A percentile compares a stretch with the other conserved stretches of the same genome.
Evolutionary conservation across 2,113 vertebrate genomes (phyloP).

Genomic region (Myrmecobius fasciatus): DNA sequence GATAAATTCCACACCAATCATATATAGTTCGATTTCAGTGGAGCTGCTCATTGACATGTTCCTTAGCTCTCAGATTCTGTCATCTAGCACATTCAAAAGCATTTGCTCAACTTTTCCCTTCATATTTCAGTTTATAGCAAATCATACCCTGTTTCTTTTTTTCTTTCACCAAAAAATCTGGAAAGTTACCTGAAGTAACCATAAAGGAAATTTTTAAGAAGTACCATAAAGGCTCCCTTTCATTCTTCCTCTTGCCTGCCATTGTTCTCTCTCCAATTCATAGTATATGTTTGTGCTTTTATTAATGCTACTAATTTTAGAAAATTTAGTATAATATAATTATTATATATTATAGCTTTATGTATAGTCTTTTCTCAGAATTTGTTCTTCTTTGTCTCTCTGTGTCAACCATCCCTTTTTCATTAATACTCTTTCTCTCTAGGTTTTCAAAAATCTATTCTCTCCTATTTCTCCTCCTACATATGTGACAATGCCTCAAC

Average conservation of each 20-base stretch:
- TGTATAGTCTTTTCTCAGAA: neutral
- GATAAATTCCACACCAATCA: neutral
- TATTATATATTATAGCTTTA: neutral
- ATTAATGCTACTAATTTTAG: neutral
- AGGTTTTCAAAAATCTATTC: neutral
- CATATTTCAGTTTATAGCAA: neutral
- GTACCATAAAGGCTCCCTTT: neutral
- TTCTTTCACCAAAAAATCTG: constrained; percentile 32
- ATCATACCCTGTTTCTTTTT: neutral
- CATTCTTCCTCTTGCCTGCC: neutral
- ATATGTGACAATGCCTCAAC: too few species aligned
- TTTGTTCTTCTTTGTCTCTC: neutral
- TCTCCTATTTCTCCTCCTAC: neutral
- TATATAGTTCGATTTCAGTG: neutral
- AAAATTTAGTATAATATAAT: neutral
- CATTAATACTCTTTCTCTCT: neutral
- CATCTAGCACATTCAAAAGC: neutral
- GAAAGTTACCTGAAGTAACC: neutral
- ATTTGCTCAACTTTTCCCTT: neutral
- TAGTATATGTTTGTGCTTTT: neutral
- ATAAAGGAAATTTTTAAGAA: constrained; percentile 17
- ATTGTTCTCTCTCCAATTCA: neutral
- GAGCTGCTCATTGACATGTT: neutral
- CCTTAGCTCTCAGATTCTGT: neutral
- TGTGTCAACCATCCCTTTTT: neutral